Conservation (phyloP, 2,113 vertebrate genomes). For the Pao palembangensis region DNA sequence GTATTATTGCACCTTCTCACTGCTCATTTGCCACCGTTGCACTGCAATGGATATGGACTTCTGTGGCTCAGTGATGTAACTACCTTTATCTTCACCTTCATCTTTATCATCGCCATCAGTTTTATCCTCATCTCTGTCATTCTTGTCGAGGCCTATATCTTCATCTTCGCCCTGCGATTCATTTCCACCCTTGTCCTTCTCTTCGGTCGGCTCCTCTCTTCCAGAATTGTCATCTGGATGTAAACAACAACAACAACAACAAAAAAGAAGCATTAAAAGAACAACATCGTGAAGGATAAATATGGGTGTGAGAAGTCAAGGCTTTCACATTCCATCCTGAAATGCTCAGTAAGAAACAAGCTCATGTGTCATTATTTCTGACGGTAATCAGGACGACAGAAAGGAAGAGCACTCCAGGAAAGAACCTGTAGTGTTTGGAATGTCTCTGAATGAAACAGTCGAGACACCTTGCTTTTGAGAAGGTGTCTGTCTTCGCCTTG, state of each 20-base stretch:
- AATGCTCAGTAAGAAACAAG: conserved; percentile 28
- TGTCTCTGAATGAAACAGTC: background rate
- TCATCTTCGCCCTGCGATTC: conserved; percentile 31
- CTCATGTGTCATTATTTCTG: conserved; percentile 19
- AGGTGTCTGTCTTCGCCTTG: background rate
- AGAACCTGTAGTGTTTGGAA: background rate
- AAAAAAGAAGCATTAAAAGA: conserved; percentile 13
- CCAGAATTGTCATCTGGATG: conserved; percentile 44
- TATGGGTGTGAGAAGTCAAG: conserved; percentile 14
- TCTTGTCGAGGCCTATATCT: background rate
- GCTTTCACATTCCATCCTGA: conserved; percentile 27
- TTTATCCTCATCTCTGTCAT: conserved; percentile 13
- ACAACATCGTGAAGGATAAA: conserved; percentile 17
- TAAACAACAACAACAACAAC: background rate
- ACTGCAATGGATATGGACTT: background rate
- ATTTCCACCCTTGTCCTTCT: conserved; percentile 18
- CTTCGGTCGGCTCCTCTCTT: conserved; percentile 32
- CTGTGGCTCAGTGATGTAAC: background rate
- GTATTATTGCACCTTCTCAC: background rate
- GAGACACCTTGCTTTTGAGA: background rate
- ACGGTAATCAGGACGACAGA: conserved; percentile 24
- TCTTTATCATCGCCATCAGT: conserved; percentile 5
- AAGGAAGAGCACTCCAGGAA: background rate
- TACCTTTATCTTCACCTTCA: conserved; percentile 48
- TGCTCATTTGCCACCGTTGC: conserved; percentile 15